These are phyloP conservation scores for Alcedo atthis DNA, from an alignment of 2,797 vertebrate species.

Conservation along the genomic window DNA sequence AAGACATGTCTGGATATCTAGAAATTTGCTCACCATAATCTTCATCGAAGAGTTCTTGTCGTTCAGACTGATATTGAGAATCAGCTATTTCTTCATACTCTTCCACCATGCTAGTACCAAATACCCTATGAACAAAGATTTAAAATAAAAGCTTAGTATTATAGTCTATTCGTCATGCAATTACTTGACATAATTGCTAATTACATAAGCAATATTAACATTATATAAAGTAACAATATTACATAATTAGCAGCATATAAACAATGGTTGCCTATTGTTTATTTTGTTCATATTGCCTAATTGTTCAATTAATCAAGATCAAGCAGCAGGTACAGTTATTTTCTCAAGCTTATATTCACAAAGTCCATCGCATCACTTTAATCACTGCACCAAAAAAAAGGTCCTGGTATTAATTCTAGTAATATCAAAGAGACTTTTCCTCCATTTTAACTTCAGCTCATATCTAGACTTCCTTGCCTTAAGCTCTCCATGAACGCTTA, in stretches of 20 bases:
- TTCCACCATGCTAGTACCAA: constrained; percentile 99
- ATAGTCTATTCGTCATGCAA: neutral
- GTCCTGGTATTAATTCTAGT: neutral
- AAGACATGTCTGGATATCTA: neutral
- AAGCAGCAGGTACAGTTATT: neutral
- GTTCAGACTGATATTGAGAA: constrained; percentile 94
- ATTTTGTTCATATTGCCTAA: no score
- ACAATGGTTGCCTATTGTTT: neutral
- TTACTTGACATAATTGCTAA: neutral
- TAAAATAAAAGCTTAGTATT: neutral
- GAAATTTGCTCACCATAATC: constrained; percentile 88
- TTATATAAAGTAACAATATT: no score
- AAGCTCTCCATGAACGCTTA: neutral
- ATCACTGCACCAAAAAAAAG: neutral
- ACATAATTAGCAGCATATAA: neutral
- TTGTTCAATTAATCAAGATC: neutral
- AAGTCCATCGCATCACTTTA: neutral
- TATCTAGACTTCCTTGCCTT: neutral
- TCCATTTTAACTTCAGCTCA: neutral
- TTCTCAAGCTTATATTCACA: neutral
- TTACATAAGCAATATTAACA: neutral
- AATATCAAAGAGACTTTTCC: neutral
- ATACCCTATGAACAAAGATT: constrained; percentile 83
- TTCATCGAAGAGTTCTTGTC: constrained; percentile 93
- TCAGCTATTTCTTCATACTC: constrained; percentile 98